phyloP scores from a whole-genome alignment of 2,113 vertebrate genomes.

The Hippocampus mohnikei region DNA sequence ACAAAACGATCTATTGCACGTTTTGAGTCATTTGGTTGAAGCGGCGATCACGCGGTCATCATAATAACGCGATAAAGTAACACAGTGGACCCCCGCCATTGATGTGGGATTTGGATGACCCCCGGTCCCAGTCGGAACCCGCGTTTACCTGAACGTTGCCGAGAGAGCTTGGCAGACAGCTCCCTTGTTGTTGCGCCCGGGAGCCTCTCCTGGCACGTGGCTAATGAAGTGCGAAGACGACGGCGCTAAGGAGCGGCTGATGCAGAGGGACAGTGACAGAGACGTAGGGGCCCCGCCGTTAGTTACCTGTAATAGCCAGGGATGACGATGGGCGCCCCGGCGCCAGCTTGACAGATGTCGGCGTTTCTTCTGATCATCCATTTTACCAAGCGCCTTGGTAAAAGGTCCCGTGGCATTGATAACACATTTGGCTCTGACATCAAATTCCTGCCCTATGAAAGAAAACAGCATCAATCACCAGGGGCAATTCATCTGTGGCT shows the following conservation, averaged over 20 bases:
- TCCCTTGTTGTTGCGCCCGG: constrained; percentile 43
- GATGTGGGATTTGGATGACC: no score
- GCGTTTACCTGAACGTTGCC: constrained; percentile 17
- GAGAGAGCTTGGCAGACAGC: constrained; percentile 35
- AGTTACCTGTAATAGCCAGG: constrained; percentile 87
- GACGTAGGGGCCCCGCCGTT: constrained; percentile 57
- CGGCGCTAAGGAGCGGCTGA: constrained; percentile 62
- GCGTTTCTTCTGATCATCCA: constrained; percentile 82
- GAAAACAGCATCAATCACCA: constrained; percentile 88
- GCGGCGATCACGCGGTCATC: no score
- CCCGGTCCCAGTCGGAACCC: constrained; percentile 23
- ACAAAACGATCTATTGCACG: no score
- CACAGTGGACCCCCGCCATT: no score
- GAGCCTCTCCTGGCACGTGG: constrained; percentile 33
- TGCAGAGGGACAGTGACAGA: constrained; percentile 65
- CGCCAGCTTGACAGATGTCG: constrained; percentile 88
- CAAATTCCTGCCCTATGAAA: constrained; percentile 95
- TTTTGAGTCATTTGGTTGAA: no score
- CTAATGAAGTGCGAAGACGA: constrained; percentile 66
- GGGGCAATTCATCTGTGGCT: constrained; percentile 76
- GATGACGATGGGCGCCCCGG: constrained; percentile 88
- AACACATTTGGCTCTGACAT: constrained; percentile 98
- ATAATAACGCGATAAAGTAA: no score
- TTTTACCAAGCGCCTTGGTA: constrained; percentile 86
- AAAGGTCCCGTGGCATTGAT: constrained; percentile 97